Evolutionary conservation across 2,888 invertebrate species (phyloP), one percentile per base, ranked within the genome.

Genomic region (Listrodromus nycthemerus): DNA sequence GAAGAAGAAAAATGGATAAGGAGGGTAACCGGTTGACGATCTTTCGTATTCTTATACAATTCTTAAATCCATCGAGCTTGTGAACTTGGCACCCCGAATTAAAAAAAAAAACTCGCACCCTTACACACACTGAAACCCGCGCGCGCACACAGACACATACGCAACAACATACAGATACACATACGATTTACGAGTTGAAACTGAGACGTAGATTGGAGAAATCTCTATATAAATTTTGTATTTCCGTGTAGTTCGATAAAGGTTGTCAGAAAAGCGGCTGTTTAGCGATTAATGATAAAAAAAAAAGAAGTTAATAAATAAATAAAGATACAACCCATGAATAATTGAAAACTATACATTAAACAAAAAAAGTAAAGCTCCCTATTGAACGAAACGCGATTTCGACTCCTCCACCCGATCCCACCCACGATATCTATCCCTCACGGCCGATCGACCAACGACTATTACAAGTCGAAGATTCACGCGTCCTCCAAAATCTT

Each of bases 1-100:
- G 61, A 58, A 24, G 41, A 41, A 13, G 41, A 71, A 41, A 7
- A 69, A 69, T 21, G 73, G 66, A 73, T 33, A 63, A 65, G 52
- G 67, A 78, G 80, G 78, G 83, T 84, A 77, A 67, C 83, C 41
- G 67, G 84, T 69, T 84, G 84, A 84, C 84, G 84, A 84, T 84
- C 84, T 80, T 84, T 84, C 77, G 78, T 81, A 84, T 80, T 84
- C 84, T 84, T 82, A 78, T 80, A 80, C 80, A 83, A 85, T 83
- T 84, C 79, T 83, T 83, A 71, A 81, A 76, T 67, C 66, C 82
- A 86, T 85, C 85, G 86, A 86, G 86, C 84, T 86, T 86, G 85
- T 84, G 71, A 83, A 83, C 76, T 80, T 83, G 78, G 85, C 86
- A 83, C 83, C 80, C 82, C 79, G 37, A 69, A 85, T 82, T 80